Evolutionary conservation across 2,113 vertebrate species (phyloP).

Genomic region (Nothobranchius furzeri): DNA sequence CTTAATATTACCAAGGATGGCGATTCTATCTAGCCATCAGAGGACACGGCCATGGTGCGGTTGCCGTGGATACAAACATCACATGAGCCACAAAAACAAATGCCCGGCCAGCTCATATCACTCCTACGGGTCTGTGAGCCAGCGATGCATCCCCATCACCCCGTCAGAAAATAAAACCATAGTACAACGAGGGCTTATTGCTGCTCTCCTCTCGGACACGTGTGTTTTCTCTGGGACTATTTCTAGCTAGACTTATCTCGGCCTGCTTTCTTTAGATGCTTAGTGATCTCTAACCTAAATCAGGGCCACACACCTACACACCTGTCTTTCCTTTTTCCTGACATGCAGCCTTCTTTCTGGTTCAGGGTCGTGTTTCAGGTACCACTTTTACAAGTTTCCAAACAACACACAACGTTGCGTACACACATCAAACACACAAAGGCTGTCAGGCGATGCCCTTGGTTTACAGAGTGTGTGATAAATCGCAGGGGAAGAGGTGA

Average conservation of each 20-base stretch:
- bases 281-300: slow-evolving; percentile 13
- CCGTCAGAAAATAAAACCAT: slow-evolving; percentile 70
- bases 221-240: slow-evolving; percentile 46
- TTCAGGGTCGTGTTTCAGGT: slow-evolving; percentile 40
- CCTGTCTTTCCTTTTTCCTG: slow-evolving; percentile 27
- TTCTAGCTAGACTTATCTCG: slow-evolving; percentile 51
- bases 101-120: slow-evolving; percentile 62
- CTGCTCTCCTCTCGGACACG: slow-evolving; percentile 25
- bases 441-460: slow-evolving; percentile 41
- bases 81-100: slow-evolving; percentile 64
- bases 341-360: slow-evolving; percentile 31
- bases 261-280: slow-evolving; percentile 14
- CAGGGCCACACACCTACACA: slow-evolving; percentile 1
- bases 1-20: slow-evolving; percentile 41
- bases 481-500: slow-evolving; percentile 44
- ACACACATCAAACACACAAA: slow-evolving; percentile 37
- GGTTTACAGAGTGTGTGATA: slow-evolving; percentile 30
- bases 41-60: slow-evolving; percentile 48
- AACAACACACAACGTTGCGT: slow-evolving; percentile 33
- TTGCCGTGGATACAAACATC: slow-evolving; percentile 81
- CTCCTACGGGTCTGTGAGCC: slow-evolving; percentile 64
- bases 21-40: slow-evolving; percentile 59
- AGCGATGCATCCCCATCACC: slow-evolving; percentile 67
- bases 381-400: slow-evolving; percentile 14
- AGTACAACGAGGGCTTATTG: slow-evolving; percentile 52